Conservation (phyloP, 2,797 vertebrate genomes). For the Helicolenus hilgendorfi region DNA sequence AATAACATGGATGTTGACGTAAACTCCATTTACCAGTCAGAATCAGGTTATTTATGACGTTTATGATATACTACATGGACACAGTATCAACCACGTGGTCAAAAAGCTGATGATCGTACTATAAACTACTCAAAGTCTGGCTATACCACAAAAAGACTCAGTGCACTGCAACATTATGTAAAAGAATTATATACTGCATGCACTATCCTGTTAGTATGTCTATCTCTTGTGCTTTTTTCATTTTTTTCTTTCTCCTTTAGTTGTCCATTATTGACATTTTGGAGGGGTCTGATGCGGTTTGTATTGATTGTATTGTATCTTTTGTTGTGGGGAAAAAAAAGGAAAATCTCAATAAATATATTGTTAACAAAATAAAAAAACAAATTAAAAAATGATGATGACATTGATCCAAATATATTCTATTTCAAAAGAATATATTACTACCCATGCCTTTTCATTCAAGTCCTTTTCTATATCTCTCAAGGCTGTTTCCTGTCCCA, state of each 20-base stretch:
- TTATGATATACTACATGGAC: not conserved
- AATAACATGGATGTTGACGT: not conserved
- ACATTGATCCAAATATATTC: not conserved
- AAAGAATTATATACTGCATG: not conserved
- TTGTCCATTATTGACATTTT: not conserved
- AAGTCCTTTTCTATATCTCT: slow-evolving; percentile 37
- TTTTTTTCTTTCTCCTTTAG: not conserved
- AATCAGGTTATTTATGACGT: not conserved
- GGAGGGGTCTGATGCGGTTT: not conserved
- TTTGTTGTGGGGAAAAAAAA: too few relatives aligned
- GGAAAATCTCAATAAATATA: not conserved
- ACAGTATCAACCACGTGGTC: not conserved
- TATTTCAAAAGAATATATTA: slow-evolving; percentile 11
- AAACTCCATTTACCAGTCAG: too few relatives aligned
- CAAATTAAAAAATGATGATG: not conserved
- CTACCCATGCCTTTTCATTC: not conserved
- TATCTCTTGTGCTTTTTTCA: not conserved
- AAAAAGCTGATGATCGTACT: not conserved
- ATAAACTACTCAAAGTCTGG: not conserved
- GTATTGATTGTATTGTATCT: not conserved
- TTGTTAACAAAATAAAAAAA: not conserved
- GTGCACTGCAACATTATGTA: not conserved
- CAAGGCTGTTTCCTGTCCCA: slow-evolving; percentile 58
- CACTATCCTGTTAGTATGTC: not conserved
- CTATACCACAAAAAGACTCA: not conserved